Percentiles rank a stretch among this genome's conserved stretches.
Conservation (phyloP, 2,113 vertebrate species). For the Hypocryptadius cinnamomeus region DNA sequence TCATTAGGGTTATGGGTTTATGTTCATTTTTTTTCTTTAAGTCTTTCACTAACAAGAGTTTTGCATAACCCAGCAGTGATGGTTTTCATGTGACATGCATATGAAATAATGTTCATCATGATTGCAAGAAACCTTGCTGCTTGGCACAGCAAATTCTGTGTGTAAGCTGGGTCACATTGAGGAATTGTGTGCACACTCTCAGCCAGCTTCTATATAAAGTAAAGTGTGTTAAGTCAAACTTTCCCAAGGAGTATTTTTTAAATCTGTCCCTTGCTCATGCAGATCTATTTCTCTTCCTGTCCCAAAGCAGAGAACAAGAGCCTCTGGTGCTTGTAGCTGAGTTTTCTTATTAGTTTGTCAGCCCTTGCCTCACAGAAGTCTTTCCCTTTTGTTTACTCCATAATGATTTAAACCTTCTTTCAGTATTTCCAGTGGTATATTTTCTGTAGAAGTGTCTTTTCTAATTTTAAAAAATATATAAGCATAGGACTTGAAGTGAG, state of each 20-base stretch:
- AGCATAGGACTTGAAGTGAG: neutral
- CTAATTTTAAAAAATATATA: neutral
- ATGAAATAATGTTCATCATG: neutral
- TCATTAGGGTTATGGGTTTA: neutral
- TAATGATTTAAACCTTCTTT: neutral
- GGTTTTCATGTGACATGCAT: neutral
- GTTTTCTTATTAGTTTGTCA: constrained; percentile 1
- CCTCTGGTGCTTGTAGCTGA: neutral
- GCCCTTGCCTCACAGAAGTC: neutral
- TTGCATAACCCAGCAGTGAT: neutral
- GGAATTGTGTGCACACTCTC: neutral
- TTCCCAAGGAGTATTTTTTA: neutral
- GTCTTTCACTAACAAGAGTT: neutral
- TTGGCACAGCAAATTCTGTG: neutral
- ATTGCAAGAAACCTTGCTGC: neutral
- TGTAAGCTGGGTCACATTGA: neutral
- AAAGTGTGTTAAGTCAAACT: neutral
- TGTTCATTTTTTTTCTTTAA: neutral
- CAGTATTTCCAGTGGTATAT: neutral
- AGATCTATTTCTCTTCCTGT: neutral
- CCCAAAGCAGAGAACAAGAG: neutral
- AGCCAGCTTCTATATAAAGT: neutral
- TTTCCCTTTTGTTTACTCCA: neutral
- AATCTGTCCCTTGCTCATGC: neutral
- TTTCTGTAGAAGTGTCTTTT: neutral